Base-by-base conservation (phyloP, 2,888 invertebrate genomes). In the Agonopterix heracliana region DNA sequence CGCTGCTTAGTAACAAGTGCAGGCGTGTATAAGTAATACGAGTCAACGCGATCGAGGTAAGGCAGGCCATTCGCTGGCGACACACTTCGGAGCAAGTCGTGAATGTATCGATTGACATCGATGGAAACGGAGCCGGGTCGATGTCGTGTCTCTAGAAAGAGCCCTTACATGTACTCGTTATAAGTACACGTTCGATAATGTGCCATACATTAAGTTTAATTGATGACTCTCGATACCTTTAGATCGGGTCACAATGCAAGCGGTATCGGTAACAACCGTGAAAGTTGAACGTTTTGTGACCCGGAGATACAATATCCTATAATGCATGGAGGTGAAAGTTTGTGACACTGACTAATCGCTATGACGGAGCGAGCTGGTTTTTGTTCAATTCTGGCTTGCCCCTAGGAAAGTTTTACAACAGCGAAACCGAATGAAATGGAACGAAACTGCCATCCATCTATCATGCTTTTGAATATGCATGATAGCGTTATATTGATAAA, bases 301-400 rank as follows among this genome's bases (percentile, higher is more conserved):
- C 68, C 68, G 68, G 71, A 74, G 72, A 68, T 68, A 77, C 74
- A 72, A 74, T 78, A 74, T 71, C 68, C 68, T 70, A 72, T 70
- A 68, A 71, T 64, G 73, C 63, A 66, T 60, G 51, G 63, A 73
- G 75, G 84, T 79, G 84, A 84, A 84, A 84, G 84, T 81, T 78
- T 71, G 71, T 68, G 80, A 80, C 81, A 74, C 64, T 72, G 74
- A 79, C 71, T 76, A 78, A 82, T 80, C 68, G 74, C 66, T 62
- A 63, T 68, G 68, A 74, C 74, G 55, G 60, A 68, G 59, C 62
- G 61, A 54, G 55, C 55, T 56, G 50, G 52, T 59, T 65, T 74
- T 69, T 59, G 63, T 64, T 53, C 52, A 59, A 62, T 68, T 65
- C 68, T 58, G 59, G 63, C 56, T 53, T 52, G 48, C 45, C 34